Conservation (phyloP, 37 sponge, comb jelly and placozoan species). For the Cliona cf. orientalis region DNA sequence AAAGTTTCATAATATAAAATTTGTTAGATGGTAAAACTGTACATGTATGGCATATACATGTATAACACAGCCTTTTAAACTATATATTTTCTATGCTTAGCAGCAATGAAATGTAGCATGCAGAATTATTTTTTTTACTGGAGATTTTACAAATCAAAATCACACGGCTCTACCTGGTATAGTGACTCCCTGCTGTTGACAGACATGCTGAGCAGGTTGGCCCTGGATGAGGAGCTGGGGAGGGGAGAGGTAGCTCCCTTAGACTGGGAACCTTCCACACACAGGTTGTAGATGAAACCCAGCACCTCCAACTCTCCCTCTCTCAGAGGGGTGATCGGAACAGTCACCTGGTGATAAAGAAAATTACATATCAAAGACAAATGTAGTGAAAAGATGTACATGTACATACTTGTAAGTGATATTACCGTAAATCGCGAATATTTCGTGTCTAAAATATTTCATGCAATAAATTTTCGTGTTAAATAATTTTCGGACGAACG, state of each 20-base stretch:
- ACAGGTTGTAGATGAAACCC: constrained; percentile 70
- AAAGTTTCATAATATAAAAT: too few species aligned
- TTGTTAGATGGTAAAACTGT: not conserved
- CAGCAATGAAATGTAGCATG: not conserved
- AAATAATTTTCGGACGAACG: too few species aligned
- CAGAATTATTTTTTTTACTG: not conserved
- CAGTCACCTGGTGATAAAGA: constrained; percentile 36
- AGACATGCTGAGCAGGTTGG: constrained; percentile 34
- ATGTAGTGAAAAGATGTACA: not conserved
- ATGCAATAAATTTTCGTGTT: too few species aligned
- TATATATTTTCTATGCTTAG: not conserved
- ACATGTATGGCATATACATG: not conserved
- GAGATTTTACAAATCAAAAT: too few species aligned
- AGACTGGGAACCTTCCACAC: constrained; percentile 24
- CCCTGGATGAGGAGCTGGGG: not conserved
- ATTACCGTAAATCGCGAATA: too few species aligned
- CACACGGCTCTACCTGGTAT: constrained; percentile 57
- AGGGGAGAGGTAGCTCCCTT: constrained; percentile 18
- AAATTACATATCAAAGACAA: not conserved
- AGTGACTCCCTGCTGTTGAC: constrained; percentile 31
- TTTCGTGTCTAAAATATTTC: too few species aligned
- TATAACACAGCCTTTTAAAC: not conserved
- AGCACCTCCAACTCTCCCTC: constrained; percentile 56
- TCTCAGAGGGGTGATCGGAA: constrained; percentile 54
- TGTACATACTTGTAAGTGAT: too few species aligned